Evolutionary conservation across 2,888 invertebrate genomes (phyloP).

Genomic region (Cheiracanthium punctorium): DNA sequence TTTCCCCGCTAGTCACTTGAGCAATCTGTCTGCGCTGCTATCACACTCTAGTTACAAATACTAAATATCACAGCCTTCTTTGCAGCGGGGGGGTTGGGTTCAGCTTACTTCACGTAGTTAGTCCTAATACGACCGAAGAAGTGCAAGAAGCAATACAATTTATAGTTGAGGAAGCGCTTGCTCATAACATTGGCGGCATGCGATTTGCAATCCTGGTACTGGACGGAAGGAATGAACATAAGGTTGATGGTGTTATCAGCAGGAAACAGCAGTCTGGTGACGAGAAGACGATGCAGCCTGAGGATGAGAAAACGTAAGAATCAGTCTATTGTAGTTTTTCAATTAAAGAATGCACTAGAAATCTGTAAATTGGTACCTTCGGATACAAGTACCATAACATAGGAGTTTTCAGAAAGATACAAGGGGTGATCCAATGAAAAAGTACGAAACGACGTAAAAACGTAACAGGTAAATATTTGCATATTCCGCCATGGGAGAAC

Average conservation of each 20-base stretch:
- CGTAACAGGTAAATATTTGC: too few relatives aligned
- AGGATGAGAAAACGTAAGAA: too few relatives aligned
- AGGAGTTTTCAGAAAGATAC: too few relatives aligned
- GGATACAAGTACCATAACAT: too few relatives aligned
- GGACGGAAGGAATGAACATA: background rate
- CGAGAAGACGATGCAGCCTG: background rate
- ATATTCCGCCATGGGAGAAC: too few relatives aligned
- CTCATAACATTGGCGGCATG: slow-evolving; percentile 54
- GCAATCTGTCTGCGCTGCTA: background rate
- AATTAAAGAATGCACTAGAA: too few relatives aligned
- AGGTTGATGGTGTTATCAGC: background rate
- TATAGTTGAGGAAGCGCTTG: slow-evolving; percentile 54
- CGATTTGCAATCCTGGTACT: slow-evolving; percentile 35
- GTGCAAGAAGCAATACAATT: slow-evolving; percentile 57
- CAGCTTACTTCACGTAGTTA: slow-evolving; percentile 25
- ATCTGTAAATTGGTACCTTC: too few relatives aligned
- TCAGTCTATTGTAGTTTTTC: too few relatives aligned
- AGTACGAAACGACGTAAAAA: too few relatives aligned
- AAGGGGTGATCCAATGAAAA: too few relatives aligned
- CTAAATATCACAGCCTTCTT: background rate
- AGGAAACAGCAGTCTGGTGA: background rate
- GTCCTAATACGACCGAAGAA: slow-evolving; percentile 62
- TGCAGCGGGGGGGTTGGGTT: background rate
- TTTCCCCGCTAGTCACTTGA: background rate
- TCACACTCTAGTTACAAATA: background rate